Evolutionary conservation across 2,113 vertebrate genomes (phyloP).

Genomic region (Poeciliopsis prolifica): DNA sequence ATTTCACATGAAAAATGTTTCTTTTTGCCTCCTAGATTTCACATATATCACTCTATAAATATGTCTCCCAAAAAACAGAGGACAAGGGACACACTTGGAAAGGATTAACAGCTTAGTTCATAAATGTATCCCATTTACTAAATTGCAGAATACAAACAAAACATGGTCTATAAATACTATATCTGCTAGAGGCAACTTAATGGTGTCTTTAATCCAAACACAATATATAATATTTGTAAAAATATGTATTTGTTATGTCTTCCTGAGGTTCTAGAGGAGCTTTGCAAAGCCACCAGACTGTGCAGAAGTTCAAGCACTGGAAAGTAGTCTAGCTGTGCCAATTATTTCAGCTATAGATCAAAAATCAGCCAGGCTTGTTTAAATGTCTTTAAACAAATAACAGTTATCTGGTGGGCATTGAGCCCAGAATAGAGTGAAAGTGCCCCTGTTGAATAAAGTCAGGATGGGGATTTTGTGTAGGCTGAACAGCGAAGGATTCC

Average conservation of each 20-base stretch:
- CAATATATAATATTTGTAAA: no score
- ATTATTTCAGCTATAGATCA: neutral
- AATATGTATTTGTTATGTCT: neutral
- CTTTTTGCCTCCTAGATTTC: no score
- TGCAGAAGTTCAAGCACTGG: neutral
- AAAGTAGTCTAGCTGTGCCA: neutral
- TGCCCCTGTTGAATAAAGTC: neutral
- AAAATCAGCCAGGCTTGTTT: neutral
- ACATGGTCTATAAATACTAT: no score
- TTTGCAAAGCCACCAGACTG: neutral
- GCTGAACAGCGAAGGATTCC: neutral
- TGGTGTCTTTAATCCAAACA: no score
- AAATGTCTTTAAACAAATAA: neutral
- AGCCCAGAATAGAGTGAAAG: neutral
- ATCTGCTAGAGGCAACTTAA: no score
- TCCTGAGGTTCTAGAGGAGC: neutral
- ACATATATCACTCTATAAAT: neutral
- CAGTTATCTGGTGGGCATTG: conserved; percentile 1
- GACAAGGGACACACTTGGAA: neutral
- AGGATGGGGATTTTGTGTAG: neutral
- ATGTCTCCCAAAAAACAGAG: neutral
- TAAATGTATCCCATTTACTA: neutral
- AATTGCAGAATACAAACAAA: no score
- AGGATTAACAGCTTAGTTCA: neutral
- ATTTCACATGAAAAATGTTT: no score